A percentile compares a stretch with the other conserved stretches of the same genome.
phyloP scores from a whole-genome alignment of 2,888 invertebrate genomes.

The Adineta ricciae region DNA sequence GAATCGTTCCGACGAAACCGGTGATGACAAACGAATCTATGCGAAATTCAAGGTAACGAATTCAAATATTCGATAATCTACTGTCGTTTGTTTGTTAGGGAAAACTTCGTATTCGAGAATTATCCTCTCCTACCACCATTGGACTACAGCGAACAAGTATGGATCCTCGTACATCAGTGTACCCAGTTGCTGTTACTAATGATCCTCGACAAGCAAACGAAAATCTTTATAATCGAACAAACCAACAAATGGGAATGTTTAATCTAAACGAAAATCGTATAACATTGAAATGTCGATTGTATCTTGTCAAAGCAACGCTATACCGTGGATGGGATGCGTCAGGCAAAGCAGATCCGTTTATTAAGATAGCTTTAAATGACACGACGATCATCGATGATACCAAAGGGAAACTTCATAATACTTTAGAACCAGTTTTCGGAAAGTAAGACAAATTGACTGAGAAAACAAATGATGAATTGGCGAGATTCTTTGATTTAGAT shows the following conservation, averaged over 20 bases:
- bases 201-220: background rate
- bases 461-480: background rate
- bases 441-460: conserved; percentile 45
- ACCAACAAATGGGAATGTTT: background rate
- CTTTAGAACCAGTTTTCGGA: conserved; percentile 81
- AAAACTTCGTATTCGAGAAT: background rate
- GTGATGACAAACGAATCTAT: conserved; percentile 73
- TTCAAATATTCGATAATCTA: too few species aligned
- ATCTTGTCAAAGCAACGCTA: conserved; percentile 48
- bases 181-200: background rate
- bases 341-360: conserved; percentile 69
- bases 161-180: too few species aligned
- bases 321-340: conserved; percentile 52
- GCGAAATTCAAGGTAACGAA: conserved; percentile 75
- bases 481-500: background rate
- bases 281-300: conserved; percentile 49
- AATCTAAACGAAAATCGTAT: conserved; percentile 39
- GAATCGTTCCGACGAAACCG: conserved; percentile 61
- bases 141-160: too few species aligned
- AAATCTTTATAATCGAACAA: background rate
- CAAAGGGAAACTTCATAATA: conserved; percentile 79
- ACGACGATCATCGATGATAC: conserved; percentile 69
- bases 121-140: too few species aligned
- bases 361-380: conserved; percentile 70
- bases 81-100: background rate